Conservation (phyloP, 2,888 invertebrate genomes). For the Drepanosiphum platanoidis region DNA sequence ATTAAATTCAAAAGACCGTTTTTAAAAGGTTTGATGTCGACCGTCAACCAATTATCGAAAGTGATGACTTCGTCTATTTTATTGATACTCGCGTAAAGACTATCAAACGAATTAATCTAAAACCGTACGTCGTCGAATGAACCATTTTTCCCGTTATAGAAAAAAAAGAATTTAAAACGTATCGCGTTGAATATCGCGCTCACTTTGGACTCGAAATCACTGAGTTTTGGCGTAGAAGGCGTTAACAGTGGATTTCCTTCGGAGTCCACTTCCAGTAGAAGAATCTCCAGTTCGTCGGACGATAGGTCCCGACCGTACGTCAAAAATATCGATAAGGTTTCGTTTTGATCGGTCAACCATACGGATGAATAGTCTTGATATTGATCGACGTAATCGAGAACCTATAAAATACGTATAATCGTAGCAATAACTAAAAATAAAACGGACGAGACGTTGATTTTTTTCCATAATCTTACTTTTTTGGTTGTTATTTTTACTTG, state of each 20-base stretch:
- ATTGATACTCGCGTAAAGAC: conserved; percentile 80
- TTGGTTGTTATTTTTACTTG: conserved; percentile 24
- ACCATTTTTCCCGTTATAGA: too few species aligned
- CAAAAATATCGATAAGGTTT: conserved; percentile 71
- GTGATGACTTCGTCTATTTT: conserved; percentile 75
- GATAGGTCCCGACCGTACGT: conserved; percentile 78
- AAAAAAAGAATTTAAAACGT: too few species aligned
- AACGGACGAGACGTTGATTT: too few species aligned
- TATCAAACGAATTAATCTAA: conserved; percentile 83
- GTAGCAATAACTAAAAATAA: too few species aligned
- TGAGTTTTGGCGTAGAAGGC: conserved; percentile 75
- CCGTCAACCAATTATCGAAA: conserved; percentile 81
- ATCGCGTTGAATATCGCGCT: too few species aligned
- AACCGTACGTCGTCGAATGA: too few species aligned
- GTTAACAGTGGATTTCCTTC: conserved; percentile 66
- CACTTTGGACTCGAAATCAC: conserved; percentile 80
- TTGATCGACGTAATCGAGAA: conserved; percentile 28
- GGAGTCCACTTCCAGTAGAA: conserved; percentile 66
- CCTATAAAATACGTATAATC: neutral
- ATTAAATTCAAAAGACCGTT: conserved; percentile 84
- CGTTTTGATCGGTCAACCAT: conserved; percentile 33
- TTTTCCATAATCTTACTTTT: conserved; percentile 32
- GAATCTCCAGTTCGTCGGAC: conserved; percentile 76
- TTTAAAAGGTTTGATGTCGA: conserved; percentile 83
- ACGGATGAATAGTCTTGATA: conserved; percentile 47